A percentile compares a stretch with the other conserved stretches of the same genome.
Conservation (phyloP, 30 jellyfish, hydroid and myxozoan species). For the Hydra vulgaris region DNA sequence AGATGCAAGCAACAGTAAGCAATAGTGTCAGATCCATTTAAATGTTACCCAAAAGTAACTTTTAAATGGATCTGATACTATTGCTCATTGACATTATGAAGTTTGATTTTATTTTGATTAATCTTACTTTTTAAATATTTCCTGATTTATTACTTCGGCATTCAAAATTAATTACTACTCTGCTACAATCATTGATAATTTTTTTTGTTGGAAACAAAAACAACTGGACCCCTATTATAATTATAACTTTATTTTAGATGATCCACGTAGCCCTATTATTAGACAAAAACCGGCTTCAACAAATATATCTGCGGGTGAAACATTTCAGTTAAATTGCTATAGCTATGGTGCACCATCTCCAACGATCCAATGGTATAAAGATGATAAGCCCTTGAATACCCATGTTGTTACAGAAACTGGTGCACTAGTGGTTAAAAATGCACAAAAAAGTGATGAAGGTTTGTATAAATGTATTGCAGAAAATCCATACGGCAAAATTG, state of each 20-base stretch:
- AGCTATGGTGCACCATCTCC: slow-evolving; percentile 84
- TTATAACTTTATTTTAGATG: neutral
- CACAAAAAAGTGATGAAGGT: slow-evolving; percentile 12
- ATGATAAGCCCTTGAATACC: slow-evolving; percentile 21
- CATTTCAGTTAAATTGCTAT: slow-evolving; percentile 45
- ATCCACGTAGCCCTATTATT: neutral
- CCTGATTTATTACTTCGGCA: too few relatives aligned
- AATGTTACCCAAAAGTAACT: too few relatives aligned
- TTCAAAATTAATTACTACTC: too few relatives aligned
- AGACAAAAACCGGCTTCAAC: neutral
- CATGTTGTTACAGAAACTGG: slow-evolving; percentile 35
- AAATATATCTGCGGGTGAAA: neutral
- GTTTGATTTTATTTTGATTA: too few relatives aligned
- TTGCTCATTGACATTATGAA: too few relatives aligned
- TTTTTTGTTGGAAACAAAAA: too few relatives aligned
- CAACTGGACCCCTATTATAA: neutral
- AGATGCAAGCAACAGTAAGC: too few relatives aligned
- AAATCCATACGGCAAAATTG: slow-evolving; percentile 44
- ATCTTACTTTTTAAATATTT: too few relatives aligned
- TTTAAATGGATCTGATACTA: too few relatives aligned
- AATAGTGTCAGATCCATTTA: too few relatives aligned
- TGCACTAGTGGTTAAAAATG: slow-evolving; percentile 13
- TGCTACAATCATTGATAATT: too few relatives aligned
- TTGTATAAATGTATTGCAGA: slow-evolving; percentile 27
- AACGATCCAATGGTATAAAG: slow-evolving; percentile 62